Percentiles rank a stretch among this genome's conserved stretches.
Evolutionary conservation across 2,888 invertebrate genomes (phyloP).

Genomic region (Cataglyphis rosenhaueri): DNA sequence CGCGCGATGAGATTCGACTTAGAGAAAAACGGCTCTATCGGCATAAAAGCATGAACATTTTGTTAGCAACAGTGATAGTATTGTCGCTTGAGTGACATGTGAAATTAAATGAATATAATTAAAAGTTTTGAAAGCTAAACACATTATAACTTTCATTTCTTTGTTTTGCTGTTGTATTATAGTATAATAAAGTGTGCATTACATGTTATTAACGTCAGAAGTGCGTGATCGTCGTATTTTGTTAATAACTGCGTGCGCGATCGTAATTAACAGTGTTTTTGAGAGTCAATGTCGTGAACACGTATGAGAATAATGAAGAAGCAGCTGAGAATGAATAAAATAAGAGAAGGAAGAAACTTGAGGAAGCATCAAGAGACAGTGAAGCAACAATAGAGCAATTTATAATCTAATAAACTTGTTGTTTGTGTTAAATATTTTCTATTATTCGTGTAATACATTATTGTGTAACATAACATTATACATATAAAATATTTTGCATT

Average conservation of each 20-base stretch:
- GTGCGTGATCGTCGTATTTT: not conserved
- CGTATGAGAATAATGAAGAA: not conserved
- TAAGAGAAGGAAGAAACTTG: not conserved
- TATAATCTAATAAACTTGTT: not conserved
- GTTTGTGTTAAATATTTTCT: not conserved
- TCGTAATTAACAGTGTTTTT: not conserved
- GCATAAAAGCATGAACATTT: not conserved
- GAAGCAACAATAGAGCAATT: not conserved
- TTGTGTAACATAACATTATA: not conserved
- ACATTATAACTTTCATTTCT: not conserved
- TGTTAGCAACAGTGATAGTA: not conserved
- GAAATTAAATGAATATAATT: not conserved
- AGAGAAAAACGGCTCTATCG: too few relatives aligned
- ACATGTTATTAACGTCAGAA: not conserved
- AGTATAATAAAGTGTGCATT: not conserved
- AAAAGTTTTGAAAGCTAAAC: not conserved
- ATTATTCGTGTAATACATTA: not conserved
- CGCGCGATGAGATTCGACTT: too few relatives aligned
- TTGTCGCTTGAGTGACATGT: not conserved
- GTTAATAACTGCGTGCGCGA: not conserved
- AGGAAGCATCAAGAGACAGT: not conserved
- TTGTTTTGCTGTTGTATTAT: not conserved
- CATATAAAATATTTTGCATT: slow-evolving; percentile 1
- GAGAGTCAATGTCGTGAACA: not conserved
- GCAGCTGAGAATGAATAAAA: not conserved